Conservation (phyloP, 2,113 vertebrate genomes). For the Chlamydotis undulata region DNA sequence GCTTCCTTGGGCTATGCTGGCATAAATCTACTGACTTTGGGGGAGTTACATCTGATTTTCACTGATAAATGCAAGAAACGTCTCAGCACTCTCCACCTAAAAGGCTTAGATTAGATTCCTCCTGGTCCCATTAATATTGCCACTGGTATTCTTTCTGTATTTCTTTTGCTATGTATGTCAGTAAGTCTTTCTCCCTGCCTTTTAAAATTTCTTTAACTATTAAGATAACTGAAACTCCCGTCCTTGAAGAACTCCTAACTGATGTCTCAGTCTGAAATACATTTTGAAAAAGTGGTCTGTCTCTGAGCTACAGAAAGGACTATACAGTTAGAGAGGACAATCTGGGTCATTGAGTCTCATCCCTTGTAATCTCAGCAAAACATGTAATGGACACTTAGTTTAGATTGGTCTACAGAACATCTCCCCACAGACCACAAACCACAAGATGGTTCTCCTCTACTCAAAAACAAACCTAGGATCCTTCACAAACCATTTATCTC, state of each 20-base stretch:
- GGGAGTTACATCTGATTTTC: constrained; percentile 54
- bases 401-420: not conserved
- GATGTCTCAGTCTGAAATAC: not conserved
- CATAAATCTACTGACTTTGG: constrained; percentile 53
- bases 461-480: not conserved
- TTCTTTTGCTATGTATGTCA: not conserved
- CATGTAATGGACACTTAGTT: not conserved
- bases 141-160: not conserved
- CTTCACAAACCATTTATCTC: not conserved
- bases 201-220: constrained; percentile 15
- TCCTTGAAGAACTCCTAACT: not conserved
- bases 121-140: not conserved
- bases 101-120: constrained; percentile 44
- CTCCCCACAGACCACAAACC: not conserved
- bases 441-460: not conserved
- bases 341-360: not conserved
- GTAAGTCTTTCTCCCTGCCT: not conserved
- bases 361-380: not conserved
- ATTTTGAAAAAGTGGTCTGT: not conserved
- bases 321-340: not conserved
- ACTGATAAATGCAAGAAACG: constrained; percentile 39
- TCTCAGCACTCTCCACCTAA: constrained; percentile 19
- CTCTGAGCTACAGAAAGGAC: not conserved
- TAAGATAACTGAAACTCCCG: constrained; percentile 2
- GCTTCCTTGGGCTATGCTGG: constrained; percentile 53